These are phyloP conservation scores for Oceanites oceanicus DNA, from an alignment of 2,113 vertebrate species.

Conservation along the genomic window DNA sequence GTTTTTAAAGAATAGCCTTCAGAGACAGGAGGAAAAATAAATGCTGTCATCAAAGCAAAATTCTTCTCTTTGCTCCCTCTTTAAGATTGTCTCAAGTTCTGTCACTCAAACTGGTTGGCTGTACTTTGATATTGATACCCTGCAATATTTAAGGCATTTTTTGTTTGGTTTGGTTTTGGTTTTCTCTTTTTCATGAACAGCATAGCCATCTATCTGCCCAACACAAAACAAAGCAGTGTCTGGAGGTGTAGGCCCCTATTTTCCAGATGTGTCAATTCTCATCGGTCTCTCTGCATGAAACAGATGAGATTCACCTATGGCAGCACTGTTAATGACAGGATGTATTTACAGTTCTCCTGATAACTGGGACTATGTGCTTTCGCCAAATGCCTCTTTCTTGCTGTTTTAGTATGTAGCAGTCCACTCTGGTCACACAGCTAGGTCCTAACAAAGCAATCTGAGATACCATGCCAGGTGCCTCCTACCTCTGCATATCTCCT, in stretches of 20 bases:
- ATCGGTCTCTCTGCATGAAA: neutral
- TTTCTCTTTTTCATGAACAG: neutral
- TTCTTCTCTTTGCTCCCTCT: neutral
- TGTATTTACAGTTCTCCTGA: neutral
- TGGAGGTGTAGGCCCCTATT: neutral
- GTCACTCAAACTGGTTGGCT: neutral
- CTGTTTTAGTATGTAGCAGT: neutral
- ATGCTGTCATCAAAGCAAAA: neutral
- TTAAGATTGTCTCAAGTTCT: neutral
- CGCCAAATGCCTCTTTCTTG: neutral
- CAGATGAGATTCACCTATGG: neutral
- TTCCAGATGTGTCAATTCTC: neutral
- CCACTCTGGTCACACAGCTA: neutral
- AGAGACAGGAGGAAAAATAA: neutral
- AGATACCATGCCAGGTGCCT: neutral
- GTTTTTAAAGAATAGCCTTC: neutral
- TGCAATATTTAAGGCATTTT: neutral
- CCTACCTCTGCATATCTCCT: neutral
- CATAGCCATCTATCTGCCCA: neutral
- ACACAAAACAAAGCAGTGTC: neutral
- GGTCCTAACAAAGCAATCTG: neutral
- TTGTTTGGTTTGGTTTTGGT: accelerated
- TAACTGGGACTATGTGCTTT: neutral
- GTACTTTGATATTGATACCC: neutral
- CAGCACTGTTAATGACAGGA: neutral